A percentile compares a stretch with the other conserved stretches of the same genome.
These are phyloP conservation scores for Drosophila jambulina DNA, from an alignment of 1,140 invertebrate species.

Conservation along the genomic window DNA sequence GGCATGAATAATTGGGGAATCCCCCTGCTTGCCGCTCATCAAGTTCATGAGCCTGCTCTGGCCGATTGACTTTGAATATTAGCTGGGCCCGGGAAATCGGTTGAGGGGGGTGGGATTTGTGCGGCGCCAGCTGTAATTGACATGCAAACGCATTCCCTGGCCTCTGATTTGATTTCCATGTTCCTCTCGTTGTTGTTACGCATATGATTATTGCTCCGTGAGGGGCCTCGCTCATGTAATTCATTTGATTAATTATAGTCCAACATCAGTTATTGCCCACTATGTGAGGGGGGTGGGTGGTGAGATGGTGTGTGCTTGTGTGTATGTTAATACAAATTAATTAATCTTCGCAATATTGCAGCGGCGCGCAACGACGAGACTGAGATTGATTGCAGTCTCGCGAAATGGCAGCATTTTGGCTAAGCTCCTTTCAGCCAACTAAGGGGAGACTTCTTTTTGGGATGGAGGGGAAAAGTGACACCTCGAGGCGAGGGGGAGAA, in stretches of 20 bases:
- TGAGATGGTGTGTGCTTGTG: conserved; percentile 22
- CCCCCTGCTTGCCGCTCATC: conserved; percentile 33
- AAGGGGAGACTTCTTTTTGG: not conserved
- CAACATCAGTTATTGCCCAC: conserved; percentile 50
- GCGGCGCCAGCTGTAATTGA: conserved; percentile 75
- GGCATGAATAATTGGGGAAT: conserved; percentile 73
- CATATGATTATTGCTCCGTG: conserved; percentile 71
- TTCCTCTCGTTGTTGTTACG: conserved; percentile 32
- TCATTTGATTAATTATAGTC: conserved; percentile 80
- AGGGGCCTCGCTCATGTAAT: conserved; percentile 62
- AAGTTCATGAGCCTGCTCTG: conserved; percentile 68
- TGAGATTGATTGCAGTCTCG: conserved; percentile 73
- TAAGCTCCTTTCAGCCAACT: conserved; percentile 6
- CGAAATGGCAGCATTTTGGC: conserved; percentile 33
- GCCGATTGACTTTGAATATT: conserved; percentile 81
- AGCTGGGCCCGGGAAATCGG: conserved; percentile 28
- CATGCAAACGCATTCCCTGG: conserved; percentile 73
- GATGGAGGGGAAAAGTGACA: not conserved
- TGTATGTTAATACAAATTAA: conserved; percentile 79
- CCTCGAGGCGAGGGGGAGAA: not conserved
- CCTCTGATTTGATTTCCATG: conserved; percentile 75
- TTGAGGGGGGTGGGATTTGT: not conserved
- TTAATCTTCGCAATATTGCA: conserved; percentile 77
- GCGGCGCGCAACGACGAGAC: conserved; percentile 40
- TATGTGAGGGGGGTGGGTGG: not conserved